Base-by-base conservation (phyloP, 2,797 vertebrate genomes). In the Pipistrellus nathusii region DNA sequence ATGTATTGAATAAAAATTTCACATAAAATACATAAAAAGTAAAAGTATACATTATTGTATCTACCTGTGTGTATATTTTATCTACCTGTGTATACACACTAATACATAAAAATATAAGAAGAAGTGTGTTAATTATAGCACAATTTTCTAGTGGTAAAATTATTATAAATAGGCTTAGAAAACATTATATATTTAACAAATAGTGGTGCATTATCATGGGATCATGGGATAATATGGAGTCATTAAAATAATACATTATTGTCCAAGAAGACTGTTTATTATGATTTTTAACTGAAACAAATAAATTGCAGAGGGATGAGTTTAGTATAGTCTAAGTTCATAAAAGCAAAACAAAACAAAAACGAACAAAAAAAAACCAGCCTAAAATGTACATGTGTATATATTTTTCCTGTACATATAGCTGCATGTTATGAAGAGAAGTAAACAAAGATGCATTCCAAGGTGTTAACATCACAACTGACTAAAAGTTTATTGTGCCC, bases 251-350 rank as follows among this genome's bases (percentile, higher is more conserved):
- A 51, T 78, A n/a, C 14, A 44, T 53, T 85, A 12, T 38, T 93
- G 15, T 17, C 23, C 23, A 85, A 5, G 20, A 93, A 82, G 14
- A 91, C 35, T 62, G 9, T 93, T 4, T 3, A 11, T 7, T 44
- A 84, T 64, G 32, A 44, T 35, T 69, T 91, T 81, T 72, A 88
- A 89, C 32, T 77, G 25, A 44, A 75, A 87, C 55, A 86, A 59
- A 2, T 18, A 46, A 72, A 77, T 57, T 53, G 23, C 14, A 57
- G 53, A 84, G 48, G 18, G 18, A 51, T 87, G 15, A 72, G 8
- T 27, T 78, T 84, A 38, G 10, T 48, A 84, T 80, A 88, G 55
- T 32, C 1, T 6, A 89, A 90, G 18, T 88, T 92, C 48, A 89
- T 27, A 76, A 94, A 82, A 80, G 2, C 44, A 32, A 83, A 62